A percentile compares a stretch with the other conserved stretches of the same genome.
These are phyloP conservation scores for Formica selysi DNA, from an alignment of 1,140 invertebrate species.

Conservation along the genomic window DNA sequence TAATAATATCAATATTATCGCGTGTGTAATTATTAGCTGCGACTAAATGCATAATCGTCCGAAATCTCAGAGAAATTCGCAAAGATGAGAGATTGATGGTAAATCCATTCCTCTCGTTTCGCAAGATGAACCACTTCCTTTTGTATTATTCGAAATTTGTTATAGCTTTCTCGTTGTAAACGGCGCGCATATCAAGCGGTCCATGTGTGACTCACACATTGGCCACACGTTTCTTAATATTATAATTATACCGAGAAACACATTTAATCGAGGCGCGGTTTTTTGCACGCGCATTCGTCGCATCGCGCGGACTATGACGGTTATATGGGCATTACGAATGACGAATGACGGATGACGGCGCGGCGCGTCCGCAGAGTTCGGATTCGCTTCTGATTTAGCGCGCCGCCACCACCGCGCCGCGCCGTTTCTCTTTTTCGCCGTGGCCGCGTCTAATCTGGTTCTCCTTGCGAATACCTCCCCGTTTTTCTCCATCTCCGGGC, in stretches of 20 bases:
- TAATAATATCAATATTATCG: no score
- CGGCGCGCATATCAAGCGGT: not conserved
- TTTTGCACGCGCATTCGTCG: slow-evolving; percentile 28
- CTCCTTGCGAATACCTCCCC: slow-evolving; percentile 23
- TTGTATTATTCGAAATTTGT: not conserved
- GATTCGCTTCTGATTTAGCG: slow-evolving; percentile 40
- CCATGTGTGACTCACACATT: not conserved
- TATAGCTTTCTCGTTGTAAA: not conserved
- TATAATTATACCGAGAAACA: not conserved
- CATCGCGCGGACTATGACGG: slow-evolving; percentile 24
- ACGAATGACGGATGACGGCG: no score
- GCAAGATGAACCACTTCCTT: not conserved
- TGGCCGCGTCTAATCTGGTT: slow-evolving; percentile 51
- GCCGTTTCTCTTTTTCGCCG: slow-evolving; percentile 28
- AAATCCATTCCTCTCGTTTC: slow-evolving; percentile 5
- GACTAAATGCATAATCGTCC: not conserved
- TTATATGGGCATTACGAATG: not conserved
- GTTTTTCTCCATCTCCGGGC: slow-evolving; percentile 36
- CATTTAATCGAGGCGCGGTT: not conserved
- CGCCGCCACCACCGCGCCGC: slow-evolving; percentile 1
- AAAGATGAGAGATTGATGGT: not conserved
- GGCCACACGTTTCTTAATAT: not conserved
- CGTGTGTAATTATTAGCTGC: not conserved
- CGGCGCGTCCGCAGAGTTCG: slow-evolving; percentile 1
- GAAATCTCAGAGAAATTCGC: not conserved